Conservation (phyloP, 2,888 invertebrate genomes). For the Philopedon plagiatum region DNA sequence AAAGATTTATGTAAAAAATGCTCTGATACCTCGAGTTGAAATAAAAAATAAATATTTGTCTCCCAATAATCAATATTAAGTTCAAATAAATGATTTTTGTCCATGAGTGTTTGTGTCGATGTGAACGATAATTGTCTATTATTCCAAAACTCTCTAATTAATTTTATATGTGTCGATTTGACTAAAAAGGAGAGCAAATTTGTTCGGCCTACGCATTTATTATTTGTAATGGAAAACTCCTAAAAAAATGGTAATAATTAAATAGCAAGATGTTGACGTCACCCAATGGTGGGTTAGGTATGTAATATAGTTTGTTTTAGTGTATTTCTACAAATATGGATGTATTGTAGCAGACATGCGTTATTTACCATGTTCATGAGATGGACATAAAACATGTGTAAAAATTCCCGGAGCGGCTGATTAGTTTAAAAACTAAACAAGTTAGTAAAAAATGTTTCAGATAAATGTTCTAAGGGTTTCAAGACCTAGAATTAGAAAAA, state of each 20-base stretch:
- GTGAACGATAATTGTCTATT: not conserved
- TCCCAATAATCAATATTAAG: too few relatives aligned
- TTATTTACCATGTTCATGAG: not conserved
- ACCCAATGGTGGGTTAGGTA: constrained; percentile 31
- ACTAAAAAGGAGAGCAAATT: constrained; percentile 45
- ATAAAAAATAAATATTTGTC: too few relatives aligned
- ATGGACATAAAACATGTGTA: too few relatives aligned
- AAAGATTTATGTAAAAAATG: too few relatives aligned
- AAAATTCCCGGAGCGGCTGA: too few relatives aligned
- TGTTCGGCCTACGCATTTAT: constrained; percentile 32
- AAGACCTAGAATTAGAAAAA: too few relatives aligned
- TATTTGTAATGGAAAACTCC: constrained; percentile 15
- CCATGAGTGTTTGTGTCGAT: too few relatives aligned
- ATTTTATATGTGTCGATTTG: constrained; percentile 25
- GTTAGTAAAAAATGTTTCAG: too few relatives aligned
- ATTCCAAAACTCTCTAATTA: constrained; percentile 22
- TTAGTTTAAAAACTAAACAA: too few relatives aligned
- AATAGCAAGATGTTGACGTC: constrained; percentile 29
- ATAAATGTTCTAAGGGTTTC: too few relatives aligned
- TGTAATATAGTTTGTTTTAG: not conserved
- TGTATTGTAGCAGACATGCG: not conserved
- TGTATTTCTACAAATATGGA: not conserved
- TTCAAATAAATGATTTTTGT: too few relatives aligned
- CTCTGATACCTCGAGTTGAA: too few relatives aligned
- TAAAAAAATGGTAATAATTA: constrained; percentile 8